A percentile compares a stretch with the other conserved stretches of the same genome.
These are phyloP conservation scores for Athripsodes cinereus DNA, from an alignment of 2,888 invertebrate genomes.

Conservation along the genomic window DNA sequence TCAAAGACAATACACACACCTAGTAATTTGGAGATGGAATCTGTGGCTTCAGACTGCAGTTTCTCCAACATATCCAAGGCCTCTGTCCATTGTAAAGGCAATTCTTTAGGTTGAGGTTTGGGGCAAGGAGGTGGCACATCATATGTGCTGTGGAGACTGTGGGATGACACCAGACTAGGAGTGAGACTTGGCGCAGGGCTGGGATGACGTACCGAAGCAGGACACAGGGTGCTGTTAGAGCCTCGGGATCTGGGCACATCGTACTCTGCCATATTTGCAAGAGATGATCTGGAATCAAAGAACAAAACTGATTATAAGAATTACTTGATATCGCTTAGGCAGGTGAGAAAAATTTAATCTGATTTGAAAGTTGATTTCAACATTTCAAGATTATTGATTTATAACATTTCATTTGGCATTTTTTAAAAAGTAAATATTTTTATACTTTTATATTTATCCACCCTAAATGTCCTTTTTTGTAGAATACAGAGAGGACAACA, in stretches of 20 bases:
- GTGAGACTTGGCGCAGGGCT: constrained; percentile 33
- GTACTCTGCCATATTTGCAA: constrained; percentile 60
- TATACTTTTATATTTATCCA: too few relatives aligned
- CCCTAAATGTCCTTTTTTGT: too few relatives aligned
- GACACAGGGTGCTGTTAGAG: constrained; percentile 25
- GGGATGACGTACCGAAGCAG: constrained; percentile 18
- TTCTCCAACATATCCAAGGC: constrained; percentile 71
- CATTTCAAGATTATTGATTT: too few relatives aligned
- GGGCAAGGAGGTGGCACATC: constrained; percentile 15
- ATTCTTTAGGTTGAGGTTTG: constrained; percentile 47
- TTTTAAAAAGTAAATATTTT: too few relatives aligned
- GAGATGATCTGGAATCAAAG: constrained; percentile 38
- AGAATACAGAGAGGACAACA: too few relatives aligned
- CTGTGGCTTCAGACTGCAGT: constrained; percentile 73
- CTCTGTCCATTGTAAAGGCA: constrained; percentile 68
- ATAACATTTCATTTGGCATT: too few relatives aligned
- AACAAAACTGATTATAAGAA: too few relatives aligned
- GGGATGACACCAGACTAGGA: constrained; percentile 53
- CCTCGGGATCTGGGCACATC: constrained; percentile 57
- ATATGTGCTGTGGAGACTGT: constrained; percentile 31
- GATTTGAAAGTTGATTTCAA: too few relatives aligned
- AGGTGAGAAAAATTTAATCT: too few relatives aligned
- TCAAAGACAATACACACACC: constrained; percentile 35
- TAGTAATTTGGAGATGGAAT: constrained; percentile 58
- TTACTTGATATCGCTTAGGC: too few relatives aligned